Percentiles rank a stretch among this genome's conserved stretches.
Conservation (phyloP, 2,797 vertebrate species). For the Onychomys arenicola region DNA sequence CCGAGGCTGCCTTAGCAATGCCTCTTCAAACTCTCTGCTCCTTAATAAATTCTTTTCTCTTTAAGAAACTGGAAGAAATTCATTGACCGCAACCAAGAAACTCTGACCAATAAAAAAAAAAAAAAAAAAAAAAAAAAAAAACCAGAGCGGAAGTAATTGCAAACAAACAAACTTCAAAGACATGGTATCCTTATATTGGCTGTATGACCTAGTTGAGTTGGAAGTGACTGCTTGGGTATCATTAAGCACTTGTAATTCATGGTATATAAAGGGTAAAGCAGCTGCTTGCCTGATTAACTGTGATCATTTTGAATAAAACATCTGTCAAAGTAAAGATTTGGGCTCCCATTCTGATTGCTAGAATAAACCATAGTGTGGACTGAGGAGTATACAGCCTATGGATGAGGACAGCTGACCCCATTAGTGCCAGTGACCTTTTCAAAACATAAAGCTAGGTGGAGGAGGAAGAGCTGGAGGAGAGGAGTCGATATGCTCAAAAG, state of each 20-base stretch:
- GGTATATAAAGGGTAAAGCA: background rate
- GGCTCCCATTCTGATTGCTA: conserved; percentile 28
- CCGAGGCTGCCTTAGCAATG: background rate
- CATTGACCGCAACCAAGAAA: conserved; percentile 1
- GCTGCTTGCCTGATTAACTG: conserved; percentile 17
- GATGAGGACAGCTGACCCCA: background rate
- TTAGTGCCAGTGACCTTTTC: background rate
- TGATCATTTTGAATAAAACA: conserved; percentile 5
- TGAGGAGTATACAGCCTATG: background rate
- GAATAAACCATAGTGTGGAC: background rate
- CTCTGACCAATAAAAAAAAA: conserved; percentile 42
- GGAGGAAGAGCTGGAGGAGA: background rate
- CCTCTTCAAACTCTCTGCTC: conserved; percentile 17
- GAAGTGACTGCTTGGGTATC: background rate
- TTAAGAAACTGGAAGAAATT: conserved; percentile 57
- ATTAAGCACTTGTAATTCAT: conserved; percentile 21
- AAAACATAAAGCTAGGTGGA: background rate
- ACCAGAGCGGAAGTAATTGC: conserved; percentile 26
- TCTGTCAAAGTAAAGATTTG: conserved; percentile 8
- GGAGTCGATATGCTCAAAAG: background rate
- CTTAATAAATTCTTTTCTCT: conserved; percentile 50
- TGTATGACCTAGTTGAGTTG: conserved; percentile 31
- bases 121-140: no score
- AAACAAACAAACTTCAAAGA: conserved; percentile 38
- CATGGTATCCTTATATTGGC: background rate